phyloP scores from a whole-genome alignment of 1,140 invertebrate species.

The Scaptomyza hsui region DNA sequence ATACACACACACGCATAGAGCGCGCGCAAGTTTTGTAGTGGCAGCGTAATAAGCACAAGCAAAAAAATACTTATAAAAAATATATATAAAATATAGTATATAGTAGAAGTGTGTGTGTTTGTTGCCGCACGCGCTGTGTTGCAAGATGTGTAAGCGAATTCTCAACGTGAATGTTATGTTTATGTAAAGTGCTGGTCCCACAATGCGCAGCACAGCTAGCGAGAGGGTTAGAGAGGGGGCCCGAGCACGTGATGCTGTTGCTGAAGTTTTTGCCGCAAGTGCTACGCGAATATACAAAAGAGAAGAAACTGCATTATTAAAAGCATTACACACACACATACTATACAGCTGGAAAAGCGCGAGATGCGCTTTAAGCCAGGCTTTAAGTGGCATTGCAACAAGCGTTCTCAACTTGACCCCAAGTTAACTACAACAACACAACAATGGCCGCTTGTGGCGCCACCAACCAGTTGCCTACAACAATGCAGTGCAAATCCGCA shows the following conservation, averaged over 20 bases:
- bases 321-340: constrained; percentile 29
- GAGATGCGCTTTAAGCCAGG: constrained; percentile 48
- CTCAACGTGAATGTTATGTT: constrained; percentile 81
- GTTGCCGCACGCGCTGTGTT: constrained; percentile 54
- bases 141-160: constrained; percentile 76
- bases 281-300: constrained; percentile 24
- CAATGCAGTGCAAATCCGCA: constrained; percentile 31
- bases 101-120: constrained; percentile 13
- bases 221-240: background rate
- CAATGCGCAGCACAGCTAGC: constrained; percentile 35
- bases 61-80: constrained; percentile 37
- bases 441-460: constrained; percentile 9
- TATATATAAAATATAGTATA: constrained; percentile 6
- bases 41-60: constrained; percentile 69
- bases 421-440: constrained; percentile 19
- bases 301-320: constrained; percentile 40
- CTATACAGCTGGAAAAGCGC: background rate
- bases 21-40: constrained; percentile 67
- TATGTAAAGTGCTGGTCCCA: constrained; percentile 77
- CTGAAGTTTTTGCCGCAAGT: constrained; percentile 61
- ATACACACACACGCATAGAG: constrained; percentile 12
- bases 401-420: constrained; percentile 9
- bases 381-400: constrained; percentile 48
- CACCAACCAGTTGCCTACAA: constrained; percentile 13
- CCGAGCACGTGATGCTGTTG: constrained; percentile 29